Percentiles rank a stretch among this genome's conserved stretches.
Evolutionary conservation across 2,888 invertebrate species (phyloP).

Genomic region (Anorthoa munda): DNA sequence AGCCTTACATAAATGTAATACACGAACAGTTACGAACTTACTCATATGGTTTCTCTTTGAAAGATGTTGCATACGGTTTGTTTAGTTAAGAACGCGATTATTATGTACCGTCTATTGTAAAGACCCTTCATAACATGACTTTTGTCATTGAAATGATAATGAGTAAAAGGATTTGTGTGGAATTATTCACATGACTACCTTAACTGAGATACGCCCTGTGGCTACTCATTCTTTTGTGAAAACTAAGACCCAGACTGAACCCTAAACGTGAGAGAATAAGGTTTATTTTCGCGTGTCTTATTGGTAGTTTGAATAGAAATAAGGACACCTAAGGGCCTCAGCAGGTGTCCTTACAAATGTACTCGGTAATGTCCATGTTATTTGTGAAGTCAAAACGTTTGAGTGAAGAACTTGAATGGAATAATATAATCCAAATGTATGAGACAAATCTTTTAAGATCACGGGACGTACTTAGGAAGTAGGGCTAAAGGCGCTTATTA

Average conservation of each 20-base stretch:
- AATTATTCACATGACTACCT: constrained; percentile 88
- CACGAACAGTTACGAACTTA: constrained; percentile 26
- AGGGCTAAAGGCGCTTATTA: constrained; percentile 32
- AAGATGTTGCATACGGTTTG: constrained; percentile 54
- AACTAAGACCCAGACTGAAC: constrained; percentile 47
- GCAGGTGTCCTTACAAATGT: constrained; percentile 85
- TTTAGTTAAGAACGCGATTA: constrained; percentile 65
- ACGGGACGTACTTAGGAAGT: constrained; percentile 22
- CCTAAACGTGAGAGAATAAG: constrained; percentile 48
- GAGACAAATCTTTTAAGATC: constrained; percentile 60
- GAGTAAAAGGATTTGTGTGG: constrained; percentile 88
- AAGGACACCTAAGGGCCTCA: constrained; percentile 87
- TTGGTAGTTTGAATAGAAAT: constrained; percentile 73
- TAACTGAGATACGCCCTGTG: constrained; percentile 90
- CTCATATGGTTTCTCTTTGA: constrained; percentile 41
- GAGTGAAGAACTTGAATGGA: constrained; percentile 62
- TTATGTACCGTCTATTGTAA: constrained; percentile 75
- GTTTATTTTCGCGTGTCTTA: constrained; percentile 56
- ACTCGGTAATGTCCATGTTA: constrained; percentile 81
- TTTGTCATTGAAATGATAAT: constrained; percentile 90
- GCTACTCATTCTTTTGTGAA: constrained; percentile 77
- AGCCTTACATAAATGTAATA: constrained; percentile 36
- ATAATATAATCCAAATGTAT: constrained; percentile 50
- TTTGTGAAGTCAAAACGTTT: constrained; percentile 74
- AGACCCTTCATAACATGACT: constrained; percentile 83